Conservation (phyloP, 2,113 vertebrate species). For the Antidorcas marsupialis region DNA sequence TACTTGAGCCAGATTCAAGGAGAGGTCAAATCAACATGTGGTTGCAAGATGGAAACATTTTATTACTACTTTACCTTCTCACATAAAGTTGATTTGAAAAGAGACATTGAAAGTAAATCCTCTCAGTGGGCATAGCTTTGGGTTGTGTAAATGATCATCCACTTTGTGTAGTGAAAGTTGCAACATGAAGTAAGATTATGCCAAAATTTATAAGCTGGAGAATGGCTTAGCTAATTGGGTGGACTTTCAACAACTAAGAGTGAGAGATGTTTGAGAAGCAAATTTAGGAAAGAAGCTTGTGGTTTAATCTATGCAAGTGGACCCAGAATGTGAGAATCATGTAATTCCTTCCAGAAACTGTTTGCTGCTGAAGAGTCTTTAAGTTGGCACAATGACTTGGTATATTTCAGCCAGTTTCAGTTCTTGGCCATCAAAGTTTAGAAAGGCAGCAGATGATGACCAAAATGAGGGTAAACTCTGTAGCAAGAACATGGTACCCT, state of each 20-base stretch:
- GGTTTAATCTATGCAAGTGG: not conserved
- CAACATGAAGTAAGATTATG: not conserved
- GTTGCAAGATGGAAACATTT: not conserved
- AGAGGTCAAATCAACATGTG: not conserved
- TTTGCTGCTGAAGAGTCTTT: not conserved
- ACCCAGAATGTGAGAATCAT: not conserved
- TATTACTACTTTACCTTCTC: not conserved
- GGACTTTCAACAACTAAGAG: not conserved
- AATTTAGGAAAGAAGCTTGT: not conserved
- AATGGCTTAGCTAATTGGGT: not conserved
- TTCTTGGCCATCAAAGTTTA: not conserved
- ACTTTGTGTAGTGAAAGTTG: not conserved
- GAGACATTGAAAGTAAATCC: not conserved
- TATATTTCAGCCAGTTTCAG: not conserved
- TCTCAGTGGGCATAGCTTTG: not conserved
- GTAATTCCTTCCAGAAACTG: not conserved
- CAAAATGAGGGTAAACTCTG: not conserved
- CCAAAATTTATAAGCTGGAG: not conserved
- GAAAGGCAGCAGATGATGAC: not conserved
- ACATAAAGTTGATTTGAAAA: not conserved
- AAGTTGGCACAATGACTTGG: not conserved
- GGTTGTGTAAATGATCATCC: not conserved
- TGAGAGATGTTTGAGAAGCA: not conserved
- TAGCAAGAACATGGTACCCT: not conserved
- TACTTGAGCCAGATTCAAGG: not conserved